Base-by-base conservation (phyloP, 1,140 invertebrate species). In the Medauroidea extradentata region DNA sequence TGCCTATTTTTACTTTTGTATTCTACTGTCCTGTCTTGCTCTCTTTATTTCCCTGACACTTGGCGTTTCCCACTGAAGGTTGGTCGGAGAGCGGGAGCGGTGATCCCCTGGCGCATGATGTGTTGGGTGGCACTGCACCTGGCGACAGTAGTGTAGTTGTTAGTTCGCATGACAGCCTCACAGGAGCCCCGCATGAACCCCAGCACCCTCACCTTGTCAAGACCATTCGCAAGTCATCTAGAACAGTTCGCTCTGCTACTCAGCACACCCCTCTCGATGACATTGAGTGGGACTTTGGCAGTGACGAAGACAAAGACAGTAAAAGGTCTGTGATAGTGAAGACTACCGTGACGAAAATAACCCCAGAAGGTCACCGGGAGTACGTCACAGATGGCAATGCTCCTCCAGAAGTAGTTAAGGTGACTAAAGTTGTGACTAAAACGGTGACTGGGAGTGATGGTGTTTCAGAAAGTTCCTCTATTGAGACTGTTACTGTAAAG, bases 111-210 rank as follows among this genome's bases (percentile, higher is more conserved):
- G 29, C 4, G 29, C 29, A 34, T 34, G 29, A 34, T 51, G 48
- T 34, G 24, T 48, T 25, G 21, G 29, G 27, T 57, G 42, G 19
- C 44, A 49, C 44, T 39, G 56, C 56, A 50, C 56, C 23, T 50
- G 25, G 42, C 24, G 21, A 34, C 39, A 13, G 24, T 46, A 55
- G 53, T 44, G 53, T 55, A 41, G 53, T 53, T 29, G 34, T 55
- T 55, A 57, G 56, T 25, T 50, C 48, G 56, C 56, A 57, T 57
- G 56, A 34, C 50, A 18, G n/a, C 53, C 39, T 55, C 41, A 3
- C 53, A 21, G 56, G 24, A 18, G 56, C 41, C 24, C 56, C 39
- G 56, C 56, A 57, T 57, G 56, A 49, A 27, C 23, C 41, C 42
- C 24, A 25, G 41, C 41, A 24, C 27, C 41, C 18, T 13, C 53